These are phyloP conservation scores for Drosophila burlai DNA, from an alignment of 1,140 invertebrate species.

Conservation along the genomic window DNA sequence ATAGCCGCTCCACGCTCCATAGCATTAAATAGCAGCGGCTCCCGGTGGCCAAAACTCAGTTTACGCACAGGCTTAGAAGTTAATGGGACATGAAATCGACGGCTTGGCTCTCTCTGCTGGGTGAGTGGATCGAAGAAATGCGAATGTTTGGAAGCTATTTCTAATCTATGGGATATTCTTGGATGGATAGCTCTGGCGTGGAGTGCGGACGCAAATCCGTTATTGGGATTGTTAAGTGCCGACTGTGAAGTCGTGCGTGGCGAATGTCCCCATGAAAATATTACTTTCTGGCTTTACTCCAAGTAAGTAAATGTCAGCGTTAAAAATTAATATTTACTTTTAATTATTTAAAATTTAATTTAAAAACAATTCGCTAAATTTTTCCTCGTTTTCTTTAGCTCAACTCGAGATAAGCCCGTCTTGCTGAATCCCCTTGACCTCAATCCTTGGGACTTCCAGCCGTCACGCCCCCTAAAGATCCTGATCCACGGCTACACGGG, in stretches of 20 bases:
- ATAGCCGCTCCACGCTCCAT: slow-evolving; percentile 34
- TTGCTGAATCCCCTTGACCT: slow-evolving; percentile 83
- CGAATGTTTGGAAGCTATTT: too few species aligned
- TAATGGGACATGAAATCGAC: slow-evolving; percentile 41
- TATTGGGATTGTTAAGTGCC: slow-evolving; percentile 65
- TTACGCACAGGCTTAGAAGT: slow-evolving; percentile 36
- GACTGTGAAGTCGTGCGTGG: slow-evolving; percentile 65
- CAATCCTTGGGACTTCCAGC: slow-evolving; percentile 86
- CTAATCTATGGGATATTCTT: neutral
- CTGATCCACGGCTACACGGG: slow-evolving; percentile 89
- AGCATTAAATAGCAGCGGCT: slow-evolving; percentile 62
- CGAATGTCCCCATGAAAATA: slow-evolving; percentile 87
- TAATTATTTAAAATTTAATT: too few species aligned
- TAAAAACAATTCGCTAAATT: neutral
- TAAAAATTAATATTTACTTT: too few species aligned
- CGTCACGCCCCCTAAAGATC: slow-evolving; percentile 86
- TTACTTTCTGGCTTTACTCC: slow-evolving; percentile 88
- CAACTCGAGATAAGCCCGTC: slow-evolving; percentile 85
- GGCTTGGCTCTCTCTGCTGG: slow-evolving; percentile 40
- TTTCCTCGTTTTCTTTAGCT: slow-evolving; percentile 15
- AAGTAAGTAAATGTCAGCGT: slow-evolving; percentile 79
- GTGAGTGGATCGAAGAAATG: slow-evolving; percentile 24
- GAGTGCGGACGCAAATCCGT: slow-evolving; percentile 39
- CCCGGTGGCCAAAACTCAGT: slow-evolving; percentile 52
- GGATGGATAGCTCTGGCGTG: slow-evolving; percentile 11